Conservation (phyloP, 2,113 vertebrate species). For the Campylomormyrus tamandua region DNA sequence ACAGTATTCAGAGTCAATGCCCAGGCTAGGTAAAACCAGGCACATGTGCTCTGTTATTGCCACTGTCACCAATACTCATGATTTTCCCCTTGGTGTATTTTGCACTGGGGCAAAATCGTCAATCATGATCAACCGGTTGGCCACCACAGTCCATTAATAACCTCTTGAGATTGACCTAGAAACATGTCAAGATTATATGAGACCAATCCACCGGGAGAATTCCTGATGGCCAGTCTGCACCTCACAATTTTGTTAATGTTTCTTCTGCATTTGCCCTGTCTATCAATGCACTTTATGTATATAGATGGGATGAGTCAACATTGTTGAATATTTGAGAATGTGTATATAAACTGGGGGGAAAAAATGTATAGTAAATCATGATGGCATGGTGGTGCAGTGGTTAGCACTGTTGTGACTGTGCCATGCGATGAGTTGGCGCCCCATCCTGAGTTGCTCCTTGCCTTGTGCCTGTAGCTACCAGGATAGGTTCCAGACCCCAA, state of each 20-base stretch:
- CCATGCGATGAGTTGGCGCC: too few relatives aligned
- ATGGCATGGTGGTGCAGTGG: background rate
- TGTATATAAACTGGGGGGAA: background rate
- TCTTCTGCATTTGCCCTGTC: background rate
- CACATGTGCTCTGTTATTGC: background rate
- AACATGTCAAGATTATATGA: background rate
- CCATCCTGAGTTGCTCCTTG: too few relatives aligned
- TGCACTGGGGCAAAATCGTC: background rate
- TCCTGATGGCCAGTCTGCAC: background rate
- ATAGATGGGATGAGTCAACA: background rate
- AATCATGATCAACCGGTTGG: background rate
- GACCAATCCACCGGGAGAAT: background rate
- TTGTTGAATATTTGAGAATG: background rate
- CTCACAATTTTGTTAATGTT: background rate
- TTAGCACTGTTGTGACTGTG: background rate
- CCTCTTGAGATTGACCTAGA: background rate
- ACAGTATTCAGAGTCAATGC: background rate
- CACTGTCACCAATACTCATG: background rate
- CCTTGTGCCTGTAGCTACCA: too few relatives aligned
- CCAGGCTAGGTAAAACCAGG: background rate
- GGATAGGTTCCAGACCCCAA: too few relatives aligned
- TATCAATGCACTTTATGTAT: background rate
- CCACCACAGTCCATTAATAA: background rate
- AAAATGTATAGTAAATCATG: background rate
- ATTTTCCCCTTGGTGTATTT: background rate